Percentiles rank a stretch among this genome's conserved stretches.
Conservation (phyloP, 2,888 invertebrate species). For the Synanthedon andrenaeformis region DNA sequence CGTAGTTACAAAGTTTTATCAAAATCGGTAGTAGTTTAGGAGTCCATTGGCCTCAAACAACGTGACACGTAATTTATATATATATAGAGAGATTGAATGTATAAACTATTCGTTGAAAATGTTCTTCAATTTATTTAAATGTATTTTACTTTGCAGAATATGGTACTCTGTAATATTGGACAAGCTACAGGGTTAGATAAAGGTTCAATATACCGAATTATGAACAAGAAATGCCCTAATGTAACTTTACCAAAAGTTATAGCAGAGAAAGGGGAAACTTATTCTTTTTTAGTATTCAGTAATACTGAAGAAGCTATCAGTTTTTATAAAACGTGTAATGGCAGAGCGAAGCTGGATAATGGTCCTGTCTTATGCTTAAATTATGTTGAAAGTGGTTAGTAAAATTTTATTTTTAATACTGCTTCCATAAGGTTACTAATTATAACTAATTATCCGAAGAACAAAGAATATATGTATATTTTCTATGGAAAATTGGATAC, state of each 20-base stretch:
- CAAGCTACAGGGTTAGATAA: conserved; percentile 82
- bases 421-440: not conserved
- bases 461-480: too few species aligned
- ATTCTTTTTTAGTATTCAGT: conserved; percentile 79
- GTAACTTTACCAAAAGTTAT: conserved; percentile 72
- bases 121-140: not conserved
- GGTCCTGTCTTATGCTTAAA: conserved; percentile 75
- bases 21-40: too few species aligned
- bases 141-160: conserved; percentile 62
- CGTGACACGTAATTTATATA: too few species aligned
- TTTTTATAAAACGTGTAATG: conserved; percentile 74
- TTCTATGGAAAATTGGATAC: too few species aligned
- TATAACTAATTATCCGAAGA: too few species aligned
- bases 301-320: conserved; percentile 55
- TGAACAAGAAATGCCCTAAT: conserved; percentile 62
- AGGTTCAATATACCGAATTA: conserved; percentile 71
- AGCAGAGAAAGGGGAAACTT: conserved; percentile 84
- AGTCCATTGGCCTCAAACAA: too few species aligned
- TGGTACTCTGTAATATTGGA: conserved; percentile 89
- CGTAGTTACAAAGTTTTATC: too few species aligned
- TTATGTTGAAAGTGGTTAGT: conserved; percentile 72
- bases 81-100: too few species aligned
- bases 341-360: conserved; percentile 65
- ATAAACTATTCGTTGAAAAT: not conserved
- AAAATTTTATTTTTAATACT: conserved; percentile 9